These are phyloP conservation scores for Aurelia sp. DNA, from an alignment of 30 jellyfish, hydroid and myxozoan species.

Conservation along the genomic window DNA sequence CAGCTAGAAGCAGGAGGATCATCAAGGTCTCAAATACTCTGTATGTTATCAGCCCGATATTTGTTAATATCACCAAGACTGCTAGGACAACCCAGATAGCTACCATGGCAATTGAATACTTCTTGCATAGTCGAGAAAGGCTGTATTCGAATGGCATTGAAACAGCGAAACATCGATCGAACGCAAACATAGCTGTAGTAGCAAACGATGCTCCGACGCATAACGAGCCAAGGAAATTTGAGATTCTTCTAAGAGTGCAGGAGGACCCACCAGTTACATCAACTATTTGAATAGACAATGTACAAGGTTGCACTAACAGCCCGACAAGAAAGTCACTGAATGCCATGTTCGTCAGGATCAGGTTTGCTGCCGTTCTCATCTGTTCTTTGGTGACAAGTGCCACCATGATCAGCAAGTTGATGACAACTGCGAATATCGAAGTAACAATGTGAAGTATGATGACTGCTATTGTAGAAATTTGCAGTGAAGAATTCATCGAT, in stretches of 20 bases:
- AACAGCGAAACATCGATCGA: slow-evolving; percentile 48
- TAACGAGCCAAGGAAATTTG: slow-evolving; percentile 12
- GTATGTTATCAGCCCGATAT: background rate
- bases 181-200: slow-evolving; percentile 26
- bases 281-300: background rate
- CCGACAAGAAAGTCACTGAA: slow-evolving; percentile 57
- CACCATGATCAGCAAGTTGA: slow-evolving; percentile 13
- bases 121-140: slow-evolving; percentile 12
- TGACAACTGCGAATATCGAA: slow-evolving; percentile 17
- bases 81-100: slow-evolving; percentile 10
- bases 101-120: slow-evolving; percentile 1
- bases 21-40: background rate
- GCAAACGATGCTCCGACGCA: slow-evolving; percentile 39
- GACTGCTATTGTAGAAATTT: background rate
- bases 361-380: slow-evolving; percentile 42
- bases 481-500: background rate
- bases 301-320: slow-evolving; percentile 24
- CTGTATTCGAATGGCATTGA: slow-evolving; percentile 21
- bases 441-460: background rate
- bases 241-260: background rate
- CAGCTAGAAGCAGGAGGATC: background rate
- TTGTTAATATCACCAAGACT: slow-evolving; percentile 3
- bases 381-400: slow-evolving; percentile 6
- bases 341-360: slow-evolving; percentile 60
- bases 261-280: slow-evolving; percentile 2